Base-by-base conservation (phyloP, 2,797 vertebrate genomes). In the Clarias pachynema region DNA sequence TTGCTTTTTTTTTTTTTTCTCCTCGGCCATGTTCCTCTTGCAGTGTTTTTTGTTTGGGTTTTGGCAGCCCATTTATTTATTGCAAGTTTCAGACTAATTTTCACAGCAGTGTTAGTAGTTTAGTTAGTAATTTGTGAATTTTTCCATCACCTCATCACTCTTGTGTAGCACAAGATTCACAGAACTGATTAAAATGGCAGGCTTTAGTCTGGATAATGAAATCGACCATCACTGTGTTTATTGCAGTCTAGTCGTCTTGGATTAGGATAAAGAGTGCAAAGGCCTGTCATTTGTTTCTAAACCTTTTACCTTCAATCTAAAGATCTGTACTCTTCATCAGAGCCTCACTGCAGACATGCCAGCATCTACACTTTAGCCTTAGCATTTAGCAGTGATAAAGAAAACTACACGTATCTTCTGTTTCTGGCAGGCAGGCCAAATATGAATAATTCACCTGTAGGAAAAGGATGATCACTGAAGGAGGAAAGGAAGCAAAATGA, bases 121-220 rank as follows among this genome's bases (percentile, higher is more conserved):
- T 49, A 80, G 62, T 66, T 44, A 44, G 8, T 65, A 65, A 49
- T 65, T 49, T 44, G 24, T 49, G 5, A 24, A 20, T 26, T 44
- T 62, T 60, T 65, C 59, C 59, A 78, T 60, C 75, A 37, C 29
- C 26, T 59, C 34, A 63, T 49, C 8, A 40, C 18, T 40, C 24
- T 24, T 53, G 62, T 53, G 24, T 79, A 63, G 24, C 26, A 15
- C 26, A 81, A 15, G 10, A 66, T 31, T 66, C 26, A 31, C 60
- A 44, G 16, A 65, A 26, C 60, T 49, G 60, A 63, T 79, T 49
- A 5, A 40, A 62, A 79, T 34, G 57, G 57, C 90, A 90, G 85
- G 87, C 89, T 86, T 91, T 93, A 91, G 93, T 90, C 91, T 94
- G 88, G 29, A 83, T 90, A 91, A 90, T 88, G 93, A 94, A 90